Evolutionary conservation across 2,888 invertebrate species (phyloP).

Genomic region (Microctonus hyperodae): DNA sequence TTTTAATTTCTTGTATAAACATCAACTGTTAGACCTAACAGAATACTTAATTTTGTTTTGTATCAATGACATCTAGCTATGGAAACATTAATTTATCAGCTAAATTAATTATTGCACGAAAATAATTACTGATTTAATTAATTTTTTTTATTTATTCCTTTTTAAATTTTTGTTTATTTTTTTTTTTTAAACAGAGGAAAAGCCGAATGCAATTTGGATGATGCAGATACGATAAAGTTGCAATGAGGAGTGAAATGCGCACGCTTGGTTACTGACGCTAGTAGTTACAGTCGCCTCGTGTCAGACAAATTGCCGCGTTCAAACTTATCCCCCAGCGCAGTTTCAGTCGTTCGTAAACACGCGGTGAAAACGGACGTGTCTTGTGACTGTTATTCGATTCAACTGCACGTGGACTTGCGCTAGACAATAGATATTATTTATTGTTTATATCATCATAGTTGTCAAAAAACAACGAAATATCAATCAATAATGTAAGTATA

Average conservation of each 20-base stretch:
- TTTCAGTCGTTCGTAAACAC: constrained; percentile 46
- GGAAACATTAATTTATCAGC: neutral
- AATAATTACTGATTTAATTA: neutral
- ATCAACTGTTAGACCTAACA: neutral
- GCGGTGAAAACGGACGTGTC: constrained; percentile 41
- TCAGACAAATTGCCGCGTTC: constrained; percentile 37
- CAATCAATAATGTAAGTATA: neutral
- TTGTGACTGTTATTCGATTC: constrained; percentile 14
- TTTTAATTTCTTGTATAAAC: neutral
- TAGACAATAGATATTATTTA: constrained; percentile 3
- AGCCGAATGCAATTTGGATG: constrained; percentile 1
- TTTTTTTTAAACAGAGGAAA: no score
- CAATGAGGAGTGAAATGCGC: constrained; percentile 29
- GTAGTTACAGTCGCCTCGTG: constrained; percentile 41
- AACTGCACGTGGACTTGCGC: constrained; percentile 32
- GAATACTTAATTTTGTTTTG: neutral
- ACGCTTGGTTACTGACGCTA: constrained; percentile 28
- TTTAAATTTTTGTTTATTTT: neutral
- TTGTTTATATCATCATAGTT: neutral
- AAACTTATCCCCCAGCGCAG: constrained; percentile 29
- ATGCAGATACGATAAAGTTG: neutral
- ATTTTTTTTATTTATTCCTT: neutral
- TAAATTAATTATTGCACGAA: neutral
- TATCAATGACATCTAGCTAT: neutral
- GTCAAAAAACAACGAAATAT: neutral